Evolutionary conservation across 2,797 vertebrate genomes (phyloP).

Genomic region (Microcaecilia unicolor): DNA sequence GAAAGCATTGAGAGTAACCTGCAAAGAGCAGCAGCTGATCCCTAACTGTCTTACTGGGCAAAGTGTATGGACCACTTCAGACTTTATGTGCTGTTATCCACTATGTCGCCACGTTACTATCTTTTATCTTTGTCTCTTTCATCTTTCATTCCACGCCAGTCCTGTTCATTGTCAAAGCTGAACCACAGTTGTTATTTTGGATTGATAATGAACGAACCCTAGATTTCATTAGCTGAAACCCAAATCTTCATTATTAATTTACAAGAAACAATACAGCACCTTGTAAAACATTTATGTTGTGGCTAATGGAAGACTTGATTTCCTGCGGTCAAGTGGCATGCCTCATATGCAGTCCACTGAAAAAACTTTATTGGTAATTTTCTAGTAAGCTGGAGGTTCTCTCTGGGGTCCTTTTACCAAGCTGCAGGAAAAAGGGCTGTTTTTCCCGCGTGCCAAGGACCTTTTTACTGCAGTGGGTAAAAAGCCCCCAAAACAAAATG

Average conservation of each 20-base stretch:
- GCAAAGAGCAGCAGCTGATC: too few species aligned
- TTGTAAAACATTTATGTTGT: conserved; percentile 59
- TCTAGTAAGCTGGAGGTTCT: conserved; percentile 30
- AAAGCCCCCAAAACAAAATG: too few species aligned
- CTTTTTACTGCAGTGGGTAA: too few species aligned
- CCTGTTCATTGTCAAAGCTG: conserved; percentile 22
- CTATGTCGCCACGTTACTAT: too few species aligned
- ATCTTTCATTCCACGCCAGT: neutral
- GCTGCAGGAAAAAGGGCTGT: too few species aligned
- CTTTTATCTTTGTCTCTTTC: neutral
- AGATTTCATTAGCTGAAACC: conserved; percentile 57
- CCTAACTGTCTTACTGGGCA: too few species aligned
- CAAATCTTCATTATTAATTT: conserved; percentile 61
- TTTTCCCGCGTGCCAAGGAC: too few species aligned
- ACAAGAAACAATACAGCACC: conserved; percentile 44
- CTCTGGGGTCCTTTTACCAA: conserved; percentile 25
- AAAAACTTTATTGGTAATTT: conserved; percentile 57
- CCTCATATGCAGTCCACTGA: conserved; percentile 48
- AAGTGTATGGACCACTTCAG: too few species aligned
- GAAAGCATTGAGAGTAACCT: too few species aligned
- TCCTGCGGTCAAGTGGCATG: conserved; percentile 28
- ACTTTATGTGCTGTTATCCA: too few species aligned
- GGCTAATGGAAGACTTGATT: conserved; percentile 44
- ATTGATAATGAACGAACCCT: conserved; percentile 33
- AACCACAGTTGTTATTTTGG: conserved; percentile 21